Percentiles rank a stretch among this genome's conserved stretches.
phyloP scores from a whole-genome alignment of 1,140 invertebrate species.

The Pteromalus puparum region DNA sequence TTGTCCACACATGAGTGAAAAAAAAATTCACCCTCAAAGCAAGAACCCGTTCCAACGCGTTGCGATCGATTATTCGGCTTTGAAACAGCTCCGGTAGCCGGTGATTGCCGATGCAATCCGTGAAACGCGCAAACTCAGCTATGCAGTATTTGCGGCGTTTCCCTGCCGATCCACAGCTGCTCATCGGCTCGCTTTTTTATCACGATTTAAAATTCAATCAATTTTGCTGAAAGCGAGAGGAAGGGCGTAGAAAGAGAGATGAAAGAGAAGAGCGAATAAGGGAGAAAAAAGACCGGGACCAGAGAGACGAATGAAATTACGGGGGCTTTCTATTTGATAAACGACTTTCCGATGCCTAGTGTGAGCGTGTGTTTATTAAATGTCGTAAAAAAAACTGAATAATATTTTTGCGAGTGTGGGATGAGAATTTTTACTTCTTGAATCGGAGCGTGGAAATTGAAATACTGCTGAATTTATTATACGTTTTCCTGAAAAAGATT shows the following conservation, averaged over 20 bases:
- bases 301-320: not conserved
- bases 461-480: not conserved
- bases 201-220: constrained; percentile 4
- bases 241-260: not conserved
- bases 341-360: not conserved
- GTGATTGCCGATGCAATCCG: not conserved
- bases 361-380: not conserved
- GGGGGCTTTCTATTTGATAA: not conserved
- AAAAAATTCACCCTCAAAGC: not conserved
- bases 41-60: not conserved
- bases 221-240: not conserved
- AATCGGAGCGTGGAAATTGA: not conserved
- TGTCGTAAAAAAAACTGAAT: not conserved
- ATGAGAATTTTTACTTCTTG: not conserved
- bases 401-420: not conserved
- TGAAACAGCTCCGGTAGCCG: not conserved
- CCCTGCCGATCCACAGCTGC: not conserved
- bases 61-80: constrained; percentile 9
- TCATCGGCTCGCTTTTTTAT: not conserved
- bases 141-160: not conserved
- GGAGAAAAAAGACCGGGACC: not conserved
- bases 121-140: not conserved
- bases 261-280: not conserved
- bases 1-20: not conserved
- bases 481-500: no score